Base-by-base conservation (phyloP, 2,797 vertebrate species). In the Silurus aristotelis region DNA sequence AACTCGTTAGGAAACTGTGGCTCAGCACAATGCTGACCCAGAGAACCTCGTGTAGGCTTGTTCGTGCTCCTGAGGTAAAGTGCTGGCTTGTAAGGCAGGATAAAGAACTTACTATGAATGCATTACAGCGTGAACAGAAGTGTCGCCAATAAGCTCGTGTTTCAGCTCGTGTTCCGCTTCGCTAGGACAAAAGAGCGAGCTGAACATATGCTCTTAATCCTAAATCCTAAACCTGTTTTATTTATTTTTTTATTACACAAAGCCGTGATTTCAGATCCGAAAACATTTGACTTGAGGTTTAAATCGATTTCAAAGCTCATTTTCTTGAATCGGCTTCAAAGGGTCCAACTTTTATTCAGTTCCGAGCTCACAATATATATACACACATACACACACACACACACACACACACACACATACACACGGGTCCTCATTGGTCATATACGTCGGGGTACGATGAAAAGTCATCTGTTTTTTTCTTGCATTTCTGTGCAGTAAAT, bases 21-120 rank as follows among this genome's bases (percentile, higher is more conserved):
- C 58, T 43, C 13, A 3, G 72, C 22, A 0, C 52, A 27, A 25
- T 22, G 5, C 20, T 3, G 52, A 27, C 15, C 13, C 13, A 72
- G 70, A 6, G 6, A 14, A 8, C 8, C 38, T 71, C 48, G 0
- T 67, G 64, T 15, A 67, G 25, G 66, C 66, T 38, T 27, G 75
- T 77, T 77, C 58, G 19, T 38, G 38, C 60, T 79, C 20, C 20
- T 48, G 77, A 63, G n/a, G 63, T 67, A 55, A 52, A 80, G 19
- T 15, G 38, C 4, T 19, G 38, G 12, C 12, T 31, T 7, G n/a
- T 31, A 31, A 5, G 6, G 77, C 77, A 9, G 46, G 46, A 80
- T 66, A 17, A 68, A 7, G 10, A 22, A 20, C 60, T 25, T 12
- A 3, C 20, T 22, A 10, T 63, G 60, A 79, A 79, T 0, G 17